Base-by-base conservation (phyloP, 2,888 invertebrate species). In the Lasioglossum pauxillum region DNA sequence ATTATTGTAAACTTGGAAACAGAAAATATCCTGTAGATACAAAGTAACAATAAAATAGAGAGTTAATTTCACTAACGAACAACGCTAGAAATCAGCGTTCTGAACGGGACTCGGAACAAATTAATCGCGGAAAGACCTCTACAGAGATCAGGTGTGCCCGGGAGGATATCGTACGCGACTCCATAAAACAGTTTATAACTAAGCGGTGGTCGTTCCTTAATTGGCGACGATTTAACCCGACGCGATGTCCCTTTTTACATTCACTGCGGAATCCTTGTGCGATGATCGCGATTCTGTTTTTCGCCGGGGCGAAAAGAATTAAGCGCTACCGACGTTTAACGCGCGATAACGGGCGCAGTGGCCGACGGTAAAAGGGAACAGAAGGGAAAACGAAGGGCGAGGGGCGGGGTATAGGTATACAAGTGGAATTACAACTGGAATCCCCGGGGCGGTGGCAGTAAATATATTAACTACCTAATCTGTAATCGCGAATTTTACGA, bases 401-500 rank as follows among this genome's bases (percentile, higher is more conserved):
- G 27, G 8, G 69, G 31, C n/a, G 74, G 23, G 41, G 46, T 57
- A 57, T 57, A 64, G 64, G 64, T 2, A 23, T 23, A 79, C 44
- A 53, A 69, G 46, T 69, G 72, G 69, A 31, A 75, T 82, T 74
- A 75, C 79, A 76, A 80, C 79, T 69, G 85, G 83, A 81, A 67
- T 81, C 75, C 46, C 76, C 69, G 44, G 31, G 31, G 27, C 49
- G 31, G 27, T 64, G 44, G 67, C 67, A 76, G 83, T 83, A 82
- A 87, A 88, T 88, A 86, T 82, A 88, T 84, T 82, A 89, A 89
- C 81, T 79, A 69, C 77, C 80, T 88, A 86, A 83, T 83, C 85
- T 83, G 85, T 82, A 89, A 88, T 90, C 85, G 85, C 78, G 75
- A 79, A 83, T 87, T 90, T 87, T 84, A 87, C 88, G 89, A 88